Evolutionary conservation across 1,140 invertebrate genomes (phyloP).

Genomic region (Sitophilus oryzae): DNA sequence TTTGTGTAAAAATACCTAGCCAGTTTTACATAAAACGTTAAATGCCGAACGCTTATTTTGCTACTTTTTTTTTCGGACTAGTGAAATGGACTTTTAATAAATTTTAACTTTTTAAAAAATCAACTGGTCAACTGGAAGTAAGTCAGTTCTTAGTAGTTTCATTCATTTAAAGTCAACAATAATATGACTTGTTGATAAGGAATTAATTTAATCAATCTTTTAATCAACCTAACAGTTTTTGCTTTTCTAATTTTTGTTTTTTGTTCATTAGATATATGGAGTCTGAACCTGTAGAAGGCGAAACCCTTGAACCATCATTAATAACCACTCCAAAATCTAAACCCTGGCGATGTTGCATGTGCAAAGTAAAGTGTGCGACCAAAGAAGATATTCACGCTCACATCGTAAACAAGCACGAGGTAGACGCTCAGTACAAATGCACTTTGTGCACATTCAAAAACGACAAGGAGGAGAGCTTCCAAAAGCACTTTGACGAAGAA

Average conservation of each 20-base stretch:
- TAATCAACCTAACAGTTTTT: too few species aligned
- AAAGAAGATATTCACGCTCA: conserved; percentile 57
- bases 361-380: conserved; percentile 54
- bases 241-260: conserved; percentile 39
- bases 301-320: conserved; percentile 24
- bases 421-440: conserved; percentile 63
- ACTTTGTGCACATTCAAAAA: conserved; percentile 55
- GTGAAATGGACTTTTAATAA: too few species aligned
- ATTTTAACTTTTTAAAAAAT: too few species aligned
- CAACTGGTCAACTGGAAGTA: too few species aligned
- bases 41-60: too few species aligned
- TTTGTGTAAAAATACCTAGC: too few species aligned
- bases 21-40: too few species aligned
- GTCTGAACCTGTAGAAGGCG: conserved; percentile 35
- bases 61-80: too few species aligned
- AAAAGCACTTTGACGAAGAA: conserved; percentile 51
- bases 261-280: conserved; percentile 54
- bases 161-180: too few species aligned
- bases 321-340: conserved; percentile 48
- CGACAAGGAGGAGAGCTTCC: conserved; percentile 50
- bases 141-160: too few species aligned
- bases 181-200: too few species aligned
- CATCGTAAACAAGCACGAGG: conserved; percentile 51
- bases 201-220: too few species aligned
- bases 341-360: conserved; percentile 66